Evolutionary conservation across 1,140 invertebrate genomes (phyloP), one percentile per base, ranked within the genome.

Genomic region (Subanguina moxae): DNA sequence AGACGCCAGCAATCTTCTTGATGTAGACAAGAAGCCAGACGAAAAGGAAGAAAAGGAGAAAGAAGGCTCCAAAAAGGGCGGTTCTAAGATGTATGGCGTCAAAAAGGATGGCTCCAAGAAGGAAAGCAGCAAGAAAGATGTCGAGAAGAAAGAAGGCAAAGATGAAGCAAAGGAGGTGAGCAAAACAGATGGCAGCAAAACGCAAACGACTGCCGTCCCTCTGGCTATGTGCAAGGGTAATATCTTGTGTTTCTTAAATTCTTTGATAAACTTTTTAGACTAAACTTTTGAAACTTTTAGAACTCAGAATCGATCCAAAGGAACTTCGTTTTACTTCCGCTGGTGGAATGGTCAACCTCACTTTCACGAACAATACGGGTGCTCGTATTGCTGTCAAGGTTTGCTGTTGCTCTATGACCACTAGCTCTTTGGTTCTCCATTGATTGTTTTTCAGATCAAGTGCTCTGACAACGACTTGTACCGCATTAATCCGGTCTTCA

Each of bases 401-500:
- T 42, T 38, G 32, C n/a, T n/a, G n/a, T n/a, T n/a, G n/a, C n/a
- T 38, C 32, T 38, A 3, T 38, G 3, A 5, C 32, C 11, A 38
- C 11, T 38, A 38, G 32, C 3, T 38, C 32, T 38, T 5, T 38
- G 32, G n/a, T n/a, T n/a, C n/a, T n/a, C n/a, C n/a, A 38, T 38
- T 38, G 32, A 38, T 38, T 38, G n/a, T 38, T 38, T 38, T 38
- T 38, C 11, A 38, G 32, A 38, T 38, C 32, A 75, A 75, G 38
- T 75, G 74, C 42, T 75, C 74, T 27, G 74, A 75, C 62, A 75
- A 75, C 65, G 32, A 27, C 30, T 38, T 78, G n/a, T 75, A 75
- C 30, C 76, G 72, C 46, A 63, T 73, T 23, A 74, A 73, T 23
- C 71, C 71, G 19, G 71, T 73, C 43, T 68, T 57, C 43, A 64